Conservation (phyloP, 2,888 invertebrate genomes). For the Cheilosia impressa region DNA sequence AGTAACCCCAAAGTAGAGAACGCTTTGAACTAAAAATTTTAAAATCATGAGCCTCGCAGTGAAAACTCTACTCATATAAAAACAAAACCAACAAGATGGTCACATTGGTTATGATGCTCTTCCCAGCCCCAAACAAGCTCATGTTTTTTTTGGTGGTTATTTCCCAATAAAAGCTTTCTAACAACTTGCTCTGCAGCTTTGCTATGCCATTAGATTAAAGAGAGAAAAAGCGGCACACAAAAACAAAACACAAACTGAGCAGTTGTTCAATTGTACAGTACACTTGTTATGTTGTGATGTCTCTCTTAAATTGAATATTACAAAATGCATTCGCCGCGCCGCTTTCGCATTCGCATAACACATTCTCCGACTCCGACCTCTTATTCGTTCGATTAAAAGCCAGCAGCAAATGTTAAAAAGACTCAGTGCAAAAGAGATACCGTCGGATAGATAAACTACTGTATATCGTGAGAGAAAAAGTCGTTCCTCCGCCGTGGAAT, state of each 20-base stretch:
- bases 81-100: conserved; percentile 18
- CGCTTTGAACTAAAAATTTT: too few relatives aligned
- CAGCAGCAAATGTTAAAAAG: conserved; percentile 57
- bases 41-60: too few relatives aligned
- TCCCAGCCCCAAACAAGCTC: conserved; percentile 5
- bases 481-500: conserved; percentile 68
- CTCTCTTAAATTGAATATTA: conserved; percentile 42
- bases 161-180: conserved; percentile 54
- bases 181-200: background rate
- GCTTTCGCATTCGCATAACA: conserved; percentile 16
- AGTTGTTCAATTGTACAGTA: background rate
- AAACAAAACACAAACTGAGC: too few relatives aligned
- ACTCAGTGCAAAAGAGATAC: conserved; percentile 70
- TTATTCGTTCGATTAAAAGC: conserved; percentile 59
- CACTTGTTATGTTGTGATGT: conserved; percentile 32
- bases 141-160: background rate
- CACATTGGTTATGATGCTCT: conserved; percentile 57
- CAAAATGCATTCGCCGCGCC: conserved; percentile 26
- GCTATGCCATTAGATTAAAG: conserved; percentile 32
- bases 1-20: too few relatives aligned
- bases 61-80: background rate
- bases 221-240: conserved; percentile 6
- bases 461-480: conserved; percentile 23
- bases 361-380: conserved; percentile 16
- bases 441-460: conserved; percentile 51